These are phyloP conservation scores for Calvadosia cruxmelitensis DNA, from an alignment of 30 jellyfish, hydroid and myxozoan species.

Conservation along the genomic window DNA sequence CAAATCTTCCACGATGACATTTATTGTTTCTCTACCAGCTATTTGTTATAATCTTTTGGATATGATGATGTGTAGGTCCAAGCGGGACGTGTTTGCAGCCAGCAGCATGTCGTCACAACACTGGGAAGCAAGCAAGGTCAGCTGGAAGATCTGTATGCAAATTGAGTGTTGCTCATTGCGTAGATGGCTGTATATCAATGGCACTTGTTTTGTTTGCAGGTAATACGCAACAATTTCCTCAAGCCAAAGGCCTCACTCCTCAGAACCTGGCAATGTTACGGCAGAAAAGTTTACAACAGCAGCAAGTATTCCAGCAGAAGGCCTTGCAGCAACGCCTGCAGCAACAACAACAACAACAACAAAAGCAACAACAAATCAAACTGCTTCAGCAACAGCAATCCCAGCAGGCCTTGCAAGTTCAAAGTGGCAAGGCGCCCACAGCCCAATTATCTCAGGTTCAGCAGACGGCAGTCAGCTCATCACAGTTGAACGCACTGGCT, in stretches of 20 bases:
- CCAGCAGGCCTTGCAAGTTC: constrained; percentile 35
- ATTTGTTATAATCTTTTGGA: too few relatives aligned
- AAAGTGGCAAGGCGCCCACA: not conserved
- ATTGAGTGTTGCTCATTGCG: too few relatives aligned
- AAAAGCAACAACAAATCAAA: constrained; percentile 41
- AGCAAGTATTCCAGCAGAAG: too few relatives aligned
- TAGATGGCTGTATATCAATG: too few relatives aligned
- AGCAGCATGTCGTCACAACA: too few relatives aligned
- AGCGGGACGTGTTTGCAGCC: too few relatives aligned
- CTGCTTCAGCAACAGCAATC: constrained; percentile 29
- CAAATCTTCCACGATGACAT: too few relatives aligned
- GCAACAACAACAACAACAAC: constrained; percentile 64
- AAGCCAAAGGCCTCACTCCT: constrained; percentile 82
- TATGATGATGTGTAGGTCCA: too few relatives aligned
- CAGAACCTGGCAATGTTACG: constrained; percentile 82
- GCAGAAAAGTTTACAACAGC: constrained; percentile 72
- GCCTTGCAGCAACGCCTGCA: constrained; percentile 29
- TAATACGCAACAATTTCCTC: constrained; percentile 75
- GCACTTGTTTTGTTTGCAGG: constrained; percentile 3
- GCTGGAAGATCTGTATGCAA: too few relatives aligned
- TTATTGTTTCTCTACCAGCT: too few relatives aligned
- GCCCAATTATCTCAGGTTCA: not conserved
- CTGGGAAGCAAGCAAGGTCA: too few relatives aligned
- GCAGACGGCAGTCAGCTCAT: not conserved
- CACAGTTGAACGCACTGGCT: not conserved